phyloP scores from a whole-genome alignment of 2,113 vertebrate species.

The Hippocampus comes region DNA sequence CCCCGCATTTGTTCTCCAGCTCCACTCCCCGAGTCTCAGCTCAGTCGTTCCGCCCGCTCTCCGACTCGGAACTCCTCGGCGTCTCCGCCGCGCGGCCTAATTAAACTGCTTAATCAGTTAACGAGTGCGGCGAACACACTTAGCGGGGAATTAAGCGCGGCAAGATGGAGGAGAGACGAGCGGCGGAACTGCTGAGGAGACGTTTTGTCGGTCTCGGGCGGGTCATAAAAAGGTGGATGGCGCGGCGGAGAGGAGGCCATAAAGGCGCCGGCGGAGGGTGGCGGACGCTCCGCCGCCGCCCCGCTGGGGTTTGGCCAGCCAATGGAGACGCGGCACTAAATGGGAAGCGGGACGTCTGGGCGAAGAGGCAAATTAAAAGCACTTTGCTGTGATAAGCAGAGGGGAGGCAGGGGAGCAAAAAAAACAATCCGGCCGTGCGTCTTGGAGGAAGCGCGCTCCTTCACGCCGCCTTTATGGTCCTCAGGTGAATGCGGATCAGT shows the following conservation, averaged over 20 bases:
- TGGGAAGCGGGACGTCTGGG: slow-evolving; percentile 53
- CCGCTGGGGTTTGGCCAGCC: slow-evolving; percentile 55
- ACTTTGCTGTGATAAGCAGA: slow-evolving; percentile 58
- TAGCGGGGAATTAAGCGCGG: slow-evolving; percentile 76
- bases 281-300: slow-evolving; percentile 51
- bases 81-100: slow-evolving; percentile 69
- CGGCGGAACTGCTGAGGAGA: slow-evolving; percentile 72
- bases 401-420: slow-evolving; percentile 44
- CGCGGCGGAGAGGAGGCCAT: slow-evolving; percentile 59
- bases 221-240: slow-evolving; percentile 71
- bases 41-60: slow-evolving; percentile 36
- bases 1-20: slow-evolving; percentile 1
- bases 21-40: not conserved
- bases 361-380: slow-evolving; percentile 65
- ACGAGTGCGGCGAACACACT: slow-evolving; percentile 71
- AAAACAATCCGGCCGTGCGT: slow-evolving; percentile 46
- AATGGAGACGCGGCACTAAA: slow-evolving; percentile 56
- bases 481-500: slow-evolving; percentile 50
- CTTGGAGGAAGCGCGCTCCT: slow-evolving; percentile 38
- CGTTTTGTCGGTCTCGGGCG: slow-evolving; percentile 69
- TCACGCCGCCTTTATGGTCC: slow-evolving; percentile 48
- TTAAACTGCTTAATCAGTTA: slow-evolving; percentile 80
- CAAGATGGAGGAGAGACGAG: slow-evolving; percentile 64
- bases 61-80: slow-evolving; percentile 39
- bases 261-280: slow-evolving; percentile 61